Evolutionary conservation across 2,113 vertebrate species (phyloP).

Genomic region (Pelmatolapia mariae): DNA sequence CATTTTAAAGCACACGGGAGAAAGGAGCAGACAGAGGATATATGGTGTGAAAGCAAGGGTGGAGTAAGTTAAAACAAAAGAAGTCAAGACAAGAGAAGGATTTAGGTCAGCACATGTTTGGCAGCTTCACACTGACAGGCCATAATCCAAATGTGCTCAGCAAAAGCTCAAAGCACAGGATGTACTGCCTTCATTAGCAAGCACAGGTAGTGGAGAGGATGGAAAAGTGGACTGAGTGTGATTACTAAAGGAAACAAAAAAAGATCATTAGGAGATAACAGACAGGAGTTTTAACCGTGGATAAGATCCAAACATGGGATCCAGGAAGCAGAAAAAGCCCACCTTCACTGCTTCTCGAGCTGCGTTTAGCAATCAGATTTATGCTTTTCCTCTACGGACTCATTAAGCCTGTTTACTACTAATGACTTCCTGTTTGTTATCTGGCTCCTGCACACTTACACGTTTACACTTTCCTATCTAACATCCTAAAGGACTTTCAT

Average conservation of each 20-base stretch:
- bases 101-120: background rate
- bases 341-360: background rate
- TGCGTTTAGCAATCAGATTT: background rate
- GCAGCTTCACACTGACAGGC: background rate
- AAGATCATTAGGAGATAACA: background rate
- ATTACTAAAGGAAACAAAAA: background rate
- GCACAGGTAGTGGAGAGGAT: background rate
- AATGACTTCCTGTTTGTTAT: constrained; percentile 15
- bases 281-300: background rate
- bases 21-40: background rate
- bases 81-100: background rate
- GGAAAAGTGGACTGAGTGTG: background rate
- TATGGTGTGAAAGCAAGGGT: background rate
- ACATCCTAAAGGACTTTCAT: background rate
- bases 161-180: background rate
- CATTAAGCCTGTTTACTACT: background rate
- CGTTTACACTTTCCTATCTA: background rate
- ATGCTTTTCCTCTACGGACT: background rate
- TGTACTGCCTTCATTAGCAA: background rate
- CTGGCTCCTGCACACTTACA: background rate
- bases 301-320: background rate
- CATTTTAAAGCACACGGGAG: background rate
- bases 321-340: background rate
- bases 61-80: background rate
- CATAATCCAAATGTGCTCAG: background rate